Percentiles rank a stretch among this genome's conserved stretches.
These are phyloP conservation scores for Lordiphosa collinella DNA, from an alignment of 1,140 invertebrate genomes.

Conservation along the genomic window DNA sequence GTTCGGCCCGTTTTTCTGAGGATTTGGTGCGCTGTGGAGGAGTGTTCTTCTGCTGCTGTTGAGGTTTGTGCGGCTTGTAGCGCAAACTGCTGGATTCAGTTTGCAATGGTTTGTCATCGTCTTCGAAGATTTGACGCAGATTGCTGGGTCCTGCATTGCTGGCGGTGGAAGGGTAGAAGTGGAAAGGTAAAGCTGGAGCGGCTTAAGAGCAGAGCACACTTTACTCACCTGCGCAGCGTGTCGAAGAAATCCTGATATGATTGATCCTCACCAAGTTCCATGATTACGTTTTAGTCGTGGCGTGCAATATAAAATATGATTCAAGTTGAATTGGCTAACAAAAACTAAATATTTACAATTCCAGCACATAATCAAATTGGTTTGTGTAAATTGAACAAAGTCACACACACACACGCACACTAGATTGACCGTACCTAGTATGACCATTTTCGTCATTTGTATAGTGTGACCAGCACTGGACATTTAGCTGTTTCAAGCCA, in stretches of 20 bases:
- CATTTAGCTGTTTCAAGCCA: no score
- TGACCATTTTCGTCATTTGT: no score
- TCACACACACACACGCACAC: no score
- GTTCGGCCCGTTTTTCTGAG: background rate
- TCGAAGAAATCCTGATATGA: constrained; percentile 34
- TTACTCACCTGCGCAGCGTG: constrained; percentile 33
- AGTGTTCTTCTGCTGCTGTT: constrained; percentile 1
- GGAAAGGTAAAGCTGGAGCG: background rate
- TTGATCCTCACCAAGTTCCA: constrained; percentile 19
- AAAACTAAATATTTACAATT: no score
- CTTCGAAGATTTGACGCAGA: constrained; percentile 40
- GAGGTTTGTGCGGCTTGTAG: constrained; percentile 17
- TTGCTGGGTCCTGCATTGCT: constrained; percentile 30
- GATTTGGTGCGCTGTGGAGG: background rate
- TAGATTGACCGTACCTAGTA: no score
- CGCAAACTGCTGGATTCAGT: constrained; percentile 28
- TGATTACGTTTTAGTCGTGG: background rate
- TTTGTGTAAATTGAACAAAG: no score
- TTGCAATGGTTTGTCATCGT: constrained; percentile 30
- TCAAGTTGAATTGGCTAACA: no score
- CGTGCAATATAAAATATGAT: no score
- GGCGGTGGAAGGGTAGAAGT: background rate
- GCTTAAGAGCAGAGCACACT: background rate
- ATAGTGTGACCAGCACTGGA: no score
- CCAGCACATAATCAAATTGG: no score